Conservation (phyloP, 2,888 invertebrate genomes). For the Ennomos fuscantarius region DNA sequence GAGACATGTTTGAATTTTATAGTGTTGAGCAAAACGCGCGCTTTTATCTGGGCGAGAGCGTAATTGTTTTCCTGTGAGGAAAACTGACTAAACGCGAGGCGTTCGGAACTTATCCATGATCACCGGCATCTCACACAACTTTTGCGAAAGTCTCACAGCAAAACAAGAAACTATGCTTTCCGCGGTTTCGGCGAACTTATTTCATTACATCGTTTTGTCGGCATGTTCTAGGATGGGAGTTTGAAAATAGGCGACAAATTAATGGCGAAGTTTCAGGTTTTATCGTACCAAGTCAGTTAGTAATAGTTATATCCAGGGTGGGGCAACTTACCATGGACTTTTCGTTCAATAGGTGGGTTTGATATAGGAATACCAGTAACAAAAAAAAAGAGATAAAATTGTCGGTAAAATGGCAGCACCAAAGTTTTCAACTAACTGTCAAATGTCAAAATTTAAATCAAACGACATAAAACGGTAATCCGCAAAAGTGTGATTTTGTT, state of each 20-base stretch:
- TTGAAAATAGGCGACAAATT: conserved; percentile 26
- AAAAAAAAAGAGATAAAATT: too few relatives aligned
- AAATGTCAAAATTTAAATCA: too few relatives aligned
- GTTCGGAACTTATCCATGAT: conserved; percentile 13
- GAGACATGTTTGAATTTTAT: too few relatives aligned
- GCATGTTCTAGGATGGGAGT: conserved; percentile 21
- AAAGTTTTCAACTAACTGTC: too few relatives aligned
- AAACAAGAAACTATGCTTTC: conserved; percentile 28
- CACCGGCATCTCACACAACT: conserved; percentile 18
- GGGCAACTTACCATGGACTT: too few relatives aligned
- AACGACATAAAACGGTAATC: too few relatives aligned
- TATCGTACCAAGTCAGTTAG: conserved; percentile 16
- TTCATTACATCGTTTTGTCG: conserved; percentile 24
- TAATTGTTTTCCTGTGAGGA: neutral
- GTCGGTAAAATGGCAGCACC: too few relatives aligned
- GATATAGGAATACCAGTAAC: too few relatives aligned
- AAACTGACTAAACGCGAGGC: neutral
- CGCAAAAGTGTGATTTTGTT: too few relatives aligned
- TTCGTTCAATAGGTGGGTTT: too few relatives aligned
- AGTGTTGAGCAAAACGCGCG: too few relatives aligned
- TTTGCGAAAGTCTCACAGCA: conserved; percentile 12
- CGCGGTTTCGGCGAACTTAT: conserved; percentile 21
- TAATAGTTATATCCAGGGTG: conserved; percentile 10
- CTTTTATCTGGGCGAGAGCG: neutral
- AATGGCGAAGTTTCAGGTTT: conserved; percentile 28